phyloP scores from a whole-genome alignment of 2,888 invertebrate genomes.

The Pseudoips prasinana region DNA sequence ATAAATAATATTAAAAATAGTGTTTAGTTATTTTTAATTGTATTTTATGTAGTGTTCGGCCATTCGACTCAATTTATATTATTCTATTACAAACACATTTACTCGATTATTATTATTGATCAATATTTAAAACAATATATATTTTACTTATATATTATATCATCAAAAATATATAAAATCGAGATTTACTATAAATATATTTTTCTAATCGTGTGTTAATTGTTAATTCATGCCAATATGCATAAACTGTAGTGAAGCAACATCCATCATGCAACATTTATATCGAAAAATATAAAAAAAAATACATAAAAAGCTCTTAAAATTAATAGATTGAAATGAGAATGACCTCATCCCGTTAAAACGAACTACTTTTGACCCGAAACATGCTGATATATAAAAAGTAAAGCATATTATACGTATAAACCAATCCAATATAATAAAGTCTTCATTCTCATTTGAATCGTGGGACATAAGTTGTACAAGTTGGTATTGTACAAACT shows the following conservation, averaged over 20 bases:
- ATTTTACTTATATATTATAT: slow-evolving; percentile 23
- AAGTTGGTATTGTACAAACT: slow-evolving; percentile 14
- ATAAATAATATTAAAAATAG: too few relatives aligned
- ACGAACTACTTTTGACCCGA: slow-evolving; percentile 40
- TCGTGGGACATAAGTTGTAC: slow-evolving; percentile 58
- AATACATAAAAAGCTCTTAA: slow-evolving; percentile 44
- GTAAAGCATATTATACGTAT: slow-evolving; percentile 26
- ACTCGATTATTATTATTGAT: slow-evolving; percentile 17
- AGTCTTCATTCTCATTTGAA: slow-evolving; percentile 74
- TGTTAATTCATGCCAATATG: slow-evolving; percentile 68
- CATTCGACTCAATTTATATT: too few relatives aligned
- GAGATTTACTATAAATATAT: slow-evolving; percentile 19
- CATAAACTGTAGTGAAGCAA: slow-evolving; percentile 59
- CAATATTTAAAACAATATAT: slow-evolving; percentile 15
- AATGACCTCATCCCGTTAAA: slow-evolving; percentile 63
- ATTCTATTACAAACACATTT: too few relatives aligned
- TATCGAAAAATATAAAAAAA: slow-evolving; percentile 47
- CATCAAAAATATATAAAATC: slow-evolving; percentile 3
- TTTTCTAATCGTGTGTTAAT: slow-evolving; percentile 28
- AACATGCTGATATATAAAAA: slow-evolving; percentile 41
- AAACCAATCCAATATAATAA: slow-evolving; percentile 7
- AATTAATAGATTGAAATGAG: slow-evolving; percentile 70
- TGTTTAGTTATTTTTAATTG: too few relatives aligned
- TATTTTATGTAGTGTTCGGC: too few relatives aligned
- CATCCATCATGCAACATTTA: slow-evolving; percentile 77